Percentiles rank a stretch among this genome's conserved stretches.
Evolutionary conservation across 2,113 vertebrate genomes (phyloP).

Genomic region (Chiloscyllium plagiosum): DNA sequence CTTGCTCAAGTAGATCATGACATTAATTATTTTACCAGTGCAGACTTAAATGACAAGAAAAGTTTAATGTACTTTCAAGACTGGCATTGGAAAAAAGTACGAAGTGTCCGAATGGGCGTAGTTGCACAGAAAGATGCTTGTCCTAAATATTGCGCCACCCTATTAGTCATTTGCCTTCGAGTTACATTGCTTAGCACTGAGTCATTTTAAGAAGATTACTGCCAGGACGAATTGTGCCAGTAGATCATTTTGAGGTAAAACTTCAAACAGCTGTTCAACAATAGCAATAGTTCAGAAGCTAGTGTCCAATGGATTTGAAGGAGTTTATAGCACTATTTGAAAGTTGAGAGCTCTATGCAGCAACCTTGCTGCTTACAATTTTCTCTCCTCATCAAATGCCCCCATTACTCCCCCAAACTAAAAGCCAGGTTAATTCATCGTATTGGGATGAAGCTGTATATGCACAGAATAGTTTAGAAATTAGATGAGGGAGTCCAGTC

Average conservation of each 20-base stretch:
- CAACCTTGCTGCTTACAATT: not conserved
- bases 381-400: not conserved
- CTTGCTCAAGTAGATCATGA: not conserved
- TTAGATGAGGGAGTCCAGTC: not conserved
- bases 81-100: not conserved
- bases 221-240: not conserved
- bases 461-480: not conserved
- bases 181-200: constrained; percentile 28
- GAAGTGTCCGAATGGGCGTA: not conserved
- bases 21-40: too few species aligned
- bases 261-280: not conserved
- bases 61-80: not conserved
- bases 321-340: not conserved
- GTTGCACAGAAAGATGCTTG: constrained; percentile 23
- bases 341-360: not conserved
- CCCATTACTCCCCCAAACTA: not conserved
- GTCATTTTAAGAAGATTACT: not conserved
- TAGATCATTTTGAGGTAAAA: not conserved
- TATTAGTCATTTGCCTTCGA: constrained; percentile 29
- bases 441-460: not conserved
- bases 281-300: not conserved
- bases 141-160: constrained; percentile 22
- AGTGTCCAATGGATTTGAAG: not conserved
- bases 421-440: not conserved
- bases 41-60: not conserved